Base-by-base conservation (phyloP, 1,140 invertebrate genomes). In the Cydia splendana region DNA sequence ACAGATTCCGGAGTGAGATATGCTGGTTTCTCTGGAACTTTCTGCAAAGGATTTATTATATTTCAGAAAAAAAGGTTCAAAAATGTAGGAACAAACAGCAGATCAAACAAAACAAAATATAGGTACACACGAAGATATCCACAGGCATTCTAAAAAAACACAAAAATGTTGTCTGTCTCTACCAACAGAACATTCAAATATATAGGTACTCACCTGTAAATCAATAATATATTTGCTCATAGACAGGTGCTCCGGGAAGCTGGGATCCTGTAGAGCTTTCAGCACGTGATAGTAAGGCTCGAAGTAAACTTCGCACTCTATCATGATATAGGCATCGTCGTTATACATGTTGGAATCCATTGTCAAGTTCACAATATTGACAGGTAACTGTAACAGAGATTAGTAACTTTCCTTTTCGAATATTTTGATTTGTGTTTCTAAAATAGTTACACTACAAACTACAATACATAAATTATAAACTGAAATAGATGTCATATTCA, bases 221-320 rank as follows among this genome's bases (percentile, higher is more conserved):
- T 94, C 84, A 4, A 96, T 87, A 76, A 96, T 95, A 82, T 96
- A 96, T 78, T 94, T 93, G 53, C 93, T 88, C 95, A 97, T 95
- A 0, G 95, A 94, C 83, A 96, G 95, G 73, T 94, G 87, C 6
- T 94, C 79, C 0, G 92, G 85, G 76, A 93, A 90, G 42, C 88
- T 86, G 48, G 95, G 93, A 5, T 90, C 90, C 82, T 95, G 94
- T 1, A 97, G 82, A n/a, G 94, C 95, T 75, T 94, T 94, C 42
- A 96, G 88, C 0, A 96, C 94, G 53, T 95, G 95, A 67, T 94
- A 92, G 82, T 96, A 96, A 0, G 96, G 95, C 83, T 96, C 95
- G 86, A 95, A 96, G 82, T 96, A 96, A 13, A 95, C 94, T 76
- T 94, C 94, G 42, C 94, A 94, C 86, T 96, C 95, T 20, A 96